Evolutionary conservation across 2,113 vertebrate species (phyloP).

Genomic region (Lipophrys pholis): DNA sequence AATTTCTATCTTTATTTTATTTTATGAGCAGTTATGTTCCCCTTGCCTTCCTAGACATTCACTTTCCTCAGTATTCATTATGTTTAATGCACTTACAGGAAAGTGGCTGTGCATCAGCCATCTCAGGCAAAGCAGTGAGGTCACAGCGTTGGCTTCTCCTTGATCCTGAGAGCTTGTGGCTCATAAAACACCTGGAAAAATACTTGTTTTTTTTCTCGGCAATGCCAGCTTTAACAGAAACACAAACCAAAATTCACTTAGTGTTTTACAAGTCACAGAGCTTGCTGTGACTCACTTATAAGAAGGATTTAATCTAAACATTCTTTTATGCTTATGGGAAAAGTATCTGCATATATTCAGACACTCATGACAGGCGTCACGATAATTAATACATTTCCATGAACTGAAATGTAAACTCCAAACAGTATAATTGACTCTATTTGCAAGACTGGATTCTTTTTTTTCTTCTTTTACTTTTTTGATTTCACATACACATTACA

Average conservation of each 20-base stretch:
- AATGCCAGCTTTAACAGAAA: neutral
- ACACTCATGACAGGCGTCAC: neutral
- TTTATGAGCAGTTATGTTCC: conserved; percentile 50
- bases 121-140: conserved; percentile 49
- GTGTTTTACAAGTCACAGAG: neutral
- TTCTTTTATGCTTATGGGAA: neutral
- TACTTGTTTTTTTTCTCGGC: neutral
- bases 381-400: too few species aligned
- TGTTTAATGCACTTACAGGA: conserved; percentile 57
- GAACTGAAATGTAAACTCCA: too few species aligned
- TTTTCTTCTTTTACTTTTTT: too few species aligned
- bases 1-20: conserved; percentile 43
- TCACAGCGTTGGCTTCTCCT: conserved; percentile 60
- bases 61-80: conserved; percentile 51
- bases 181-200: conserved; percentile 62
- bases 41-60: conserved; percentile 7
- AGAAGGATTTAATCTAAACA: neutral
- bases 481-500: too few species aligned
- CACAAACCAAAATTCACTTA: conserved; percentile 4
- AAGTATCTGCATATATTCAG: neutral
- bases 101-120: conserved; percentile 50
- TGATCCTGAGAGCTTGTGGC: conserved; percentile 33
- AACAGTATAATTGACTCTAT: too few species aligned
- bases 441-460: too few species aligned
- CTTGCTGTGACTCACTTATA: neutral